Percentiles rank a stretch among this genome's conserved stretches.
Evolutionary conservation across 1,140 invertebrate species (phyloP).

Genomic region (Zophobas atratus): DNA sequence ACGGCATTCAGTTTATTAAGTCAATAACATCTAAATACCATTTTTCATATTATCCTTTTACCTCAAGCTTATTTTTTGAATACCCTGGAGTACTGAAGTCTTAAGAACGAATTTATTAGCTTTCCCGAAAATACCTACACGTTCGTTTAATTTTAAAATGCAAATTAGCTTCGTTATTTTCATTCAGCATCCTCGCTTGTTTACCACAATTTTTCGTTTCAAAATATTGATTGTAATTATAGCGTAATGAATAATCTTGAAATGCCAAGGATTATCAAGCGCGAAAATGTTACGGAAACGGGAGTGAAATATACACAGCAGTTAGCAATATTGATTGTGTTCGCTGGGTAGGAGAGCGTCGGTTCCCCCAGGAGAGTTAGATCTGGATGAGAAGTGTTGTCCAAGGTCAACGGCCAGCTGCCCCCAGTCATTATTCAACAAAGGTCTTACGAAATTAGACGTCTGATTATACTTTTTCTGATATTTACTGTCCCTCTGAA

Average conservation of each 20-base stretch:
- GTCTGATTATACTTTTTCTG: neutral
- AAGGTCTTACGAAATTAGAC: conserved; percentile 22
- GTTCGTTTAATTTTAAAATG: too few relatives aligned
- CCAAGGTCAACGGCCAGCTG: conserved; percentile 50
- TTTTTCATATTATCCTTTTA: too few relatives aligned
- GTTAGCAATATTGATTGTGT: conserved; percentile 52
- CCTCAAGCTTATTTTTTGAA: too few relatives aligned
- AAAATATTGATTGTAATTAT: neutral
- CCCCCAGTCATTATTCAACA: conserved; percentile 15
- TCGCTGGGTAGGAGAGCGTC: conserved; percentile 43
- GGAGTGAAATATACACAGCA: conserved; percentile 49
- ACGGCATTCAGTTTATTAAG: too few relatives aligned
- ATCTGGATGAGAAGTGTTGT: conserved; percentile 50
- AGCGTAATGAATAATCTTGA: conserved; percentile 33
- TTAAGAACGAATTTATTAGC: too few relatives aligned
- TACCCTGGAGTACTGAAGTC: too few relatives aligned
- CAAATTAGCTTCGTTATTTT: neutral
- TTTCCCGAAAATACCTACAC: too few relatives aligned
- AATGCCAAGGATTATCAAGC: conserved; percentile 44
- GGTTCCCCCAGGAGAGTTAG: conserved; percentile 42
- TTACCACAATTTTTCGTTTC: neutral
- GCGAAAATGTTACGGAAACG: conserved; percentile 46
- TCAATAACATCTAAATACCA: too few relatives aligned
- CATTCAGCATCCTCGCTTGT: neutral
- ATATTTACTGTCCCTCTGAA: too few relatives aligned